A percentile compares a stretch with the other conserved stretches of the same genome.
Conservation (phyloP, 2,888 invertebrate species). For the Dusona sp. region DNA sequence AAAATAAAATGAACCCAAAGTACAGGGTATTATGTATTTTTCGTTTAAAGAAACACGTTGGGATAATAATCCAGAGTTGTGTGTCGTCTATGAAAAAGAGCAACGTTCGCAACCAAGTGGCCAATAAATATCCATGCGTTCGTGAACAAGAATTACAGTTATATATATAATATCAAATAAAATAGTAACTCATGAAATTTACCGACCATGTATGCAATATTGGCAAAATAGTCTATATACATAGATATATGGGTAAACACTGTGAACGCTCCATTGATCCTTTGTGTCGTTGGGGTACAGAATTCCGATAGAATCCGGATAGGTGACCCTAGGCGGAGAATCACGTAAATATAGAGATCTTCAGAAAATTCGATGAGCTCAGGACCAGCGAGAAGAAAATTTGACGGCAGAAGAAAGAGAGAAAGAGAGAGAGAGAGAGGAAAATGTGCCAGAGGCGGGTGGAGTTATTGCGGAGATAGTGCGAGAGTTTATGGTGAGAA, state of each 20-base stretch:
- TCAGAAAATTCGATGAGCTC: slow-evolving; percentile 30
- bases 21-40: slow-evolving; percentile 3
- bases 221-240: slow-evolving; percentile 5
- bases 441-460: background rate
- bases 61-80: slow-evolving; percentile 43
- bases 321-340: slow-evolving; percentile 68
- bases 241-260: slow-evolving; percentile 60
- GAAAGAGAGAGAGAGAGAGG: slow-evolving; percentile 3
- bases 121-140: slow-evolving; percentile 57
- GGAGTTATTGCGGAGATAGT: slow-evolving; percentile 48
- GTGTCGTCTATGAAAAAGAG: slow-evolving; percentile 42
- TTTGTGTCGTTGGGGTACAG: slow-evolving; percentile 39
- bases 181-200: slow-evolving; percentile 22
- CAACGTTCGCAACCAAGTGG: slow-evolving; percentile 51
- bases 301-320: slow-evolving; percentile 31
- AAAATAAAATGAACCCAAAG: background rate
- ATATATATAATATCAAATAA: slow-evolving; percentile 21
- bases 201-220: slow-evolving; percentile 20
- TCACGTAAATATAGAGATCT: slow-evolving; percentile 75
- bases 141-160: slow-evolving; percentile 21
- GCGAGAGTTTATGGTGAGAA: slow-evolving; percentile 59
- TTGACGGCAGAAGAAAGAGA: background rate
- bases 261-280: slow-evolving; percentile 62
- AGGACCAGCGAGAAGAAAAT: background rate
- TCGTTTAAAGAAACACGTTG: background rate